phyloP scores from a whole-genome alignment of 2,888 invertebrate genomes.

The Julus scandinavius region DNA sequence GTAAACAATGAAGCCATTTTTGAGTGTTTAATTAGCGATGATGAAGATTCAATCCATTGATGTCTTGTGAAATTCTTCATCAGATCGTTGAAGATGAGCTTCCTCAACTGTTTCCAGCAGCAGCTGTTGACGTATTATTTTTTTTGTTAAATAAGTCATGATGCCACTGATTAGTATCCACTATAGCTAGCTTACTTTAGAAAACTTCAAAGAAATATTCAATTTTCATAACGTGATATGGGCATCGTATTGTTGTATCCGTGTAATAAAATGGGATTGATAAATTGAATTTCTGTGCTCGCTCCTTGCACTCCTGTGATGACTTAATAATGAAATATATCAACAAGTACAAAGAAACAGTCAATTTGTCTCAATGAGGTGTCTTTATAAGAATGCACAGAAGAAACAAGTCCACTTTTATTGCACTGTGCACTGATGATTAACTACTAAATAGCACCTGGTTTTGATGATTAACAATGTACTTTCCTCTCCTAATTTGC shows the following conservation, averaged over 20 bases:
- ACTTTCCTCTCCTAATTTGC: too few species aligned
- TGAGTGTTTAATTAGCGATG: neutral
- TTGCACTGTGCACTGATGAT: too few species aligned
- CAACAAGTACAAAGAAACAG: neutral
- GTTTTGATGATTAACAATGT: too few species aligned
- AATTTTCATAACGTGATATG: neutral
- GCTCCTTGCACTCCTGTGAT: slow-evolving; percentile 4
- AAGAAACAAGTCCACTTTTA: neutral
- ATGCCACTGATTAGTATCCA: neutral
- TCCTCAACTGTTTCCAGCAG: too few species aligned
- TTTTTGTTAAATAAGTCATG: neutral
- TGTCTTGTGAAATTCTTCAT: too few species aligned
- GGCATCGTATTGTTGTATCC: neutral
- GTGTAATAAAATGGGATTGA: neutral
- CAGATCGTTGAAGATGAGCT: too few species aligned
- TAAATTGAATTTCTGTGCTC: neutral
- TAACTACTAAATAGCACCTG: too few species aligned
- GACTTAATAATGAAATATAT: slow-evolving; percentile 5
- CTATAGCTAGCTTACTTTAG: neutral
- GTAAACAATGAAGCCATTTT: neutral
- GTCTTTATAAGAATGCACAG: neutral
- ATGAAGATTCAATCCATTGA: neutral
- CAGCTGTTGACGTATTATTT: too few species aligned
- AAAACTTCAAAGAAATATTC: neutral
- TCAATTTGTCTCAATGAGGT: neutral